Percentiles rank a stretch among this genome's conserved stretches.
These are phyloP conservation scores for Mixornis gularis DNA, from an alignment of 2,113 vertebrate species.

Conservation along the genomic window DNA sequence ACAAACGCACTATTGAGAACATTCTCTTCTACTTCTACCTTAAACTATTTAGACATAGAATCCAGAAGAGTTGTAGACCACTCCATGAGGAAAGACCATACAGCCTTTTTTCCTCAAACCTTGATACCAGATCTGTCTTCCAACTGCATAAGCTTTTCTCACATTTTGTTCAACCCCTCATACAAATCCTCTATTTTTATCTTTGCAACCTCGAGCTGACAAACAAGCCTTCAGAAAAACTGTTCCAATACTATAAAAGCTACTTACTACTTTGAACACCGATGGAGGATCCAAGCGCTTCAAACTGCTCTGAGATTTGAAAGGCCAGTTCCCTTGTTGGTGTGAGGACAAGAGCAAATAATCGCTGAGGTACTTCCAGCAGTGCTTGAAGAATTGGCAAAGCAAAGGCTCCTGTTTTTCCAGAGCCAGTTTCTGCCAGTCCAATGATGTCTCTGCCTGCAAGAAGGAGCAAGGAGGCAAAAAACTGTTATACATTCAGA, in stretches of 20 bases:
- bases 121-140: background rate
- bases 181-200: background rate
- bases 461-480: background rate
- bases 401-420: conserved; percentile 95
- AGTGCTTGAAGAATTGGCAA: conserved; percentile 92
- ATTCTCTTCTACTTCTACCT: background rate
- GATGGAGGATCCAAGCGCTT: conserved; percentile 95
- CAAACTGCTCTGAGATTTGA: conserved; percentile 96
- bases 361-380: conserved; percentile 84
- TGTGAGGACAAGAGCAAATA: conserved; percentile 92
- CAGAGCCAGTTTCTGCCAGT: conserved; percentile 94
- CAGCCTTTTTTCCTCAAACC: background rate
- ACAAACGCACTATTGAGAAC: background rate
- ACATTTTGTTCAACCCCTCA: background rate
- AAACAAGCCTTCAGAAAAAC: background rate
- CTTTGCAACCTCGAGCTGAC: background rate
- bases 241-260: background rate
- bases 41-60: background rate
- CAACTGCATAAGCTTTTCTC: background rate
- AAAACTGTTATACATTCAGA: background rate
- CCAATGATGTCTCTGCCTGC: conserved; percentile 90
- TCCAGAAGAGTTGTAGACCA: background rate
- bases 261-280: conserved; percentile 88
- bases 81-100: background rate
- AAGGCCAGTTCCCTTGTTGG: conserved; percentile 95